Percentiles rank a stretch among this genome's conserved stretches.
phyloP scores from a whole-genome alignment of 2,888 invertebrate genomes.

The Dendrolimus pini region DNA sequence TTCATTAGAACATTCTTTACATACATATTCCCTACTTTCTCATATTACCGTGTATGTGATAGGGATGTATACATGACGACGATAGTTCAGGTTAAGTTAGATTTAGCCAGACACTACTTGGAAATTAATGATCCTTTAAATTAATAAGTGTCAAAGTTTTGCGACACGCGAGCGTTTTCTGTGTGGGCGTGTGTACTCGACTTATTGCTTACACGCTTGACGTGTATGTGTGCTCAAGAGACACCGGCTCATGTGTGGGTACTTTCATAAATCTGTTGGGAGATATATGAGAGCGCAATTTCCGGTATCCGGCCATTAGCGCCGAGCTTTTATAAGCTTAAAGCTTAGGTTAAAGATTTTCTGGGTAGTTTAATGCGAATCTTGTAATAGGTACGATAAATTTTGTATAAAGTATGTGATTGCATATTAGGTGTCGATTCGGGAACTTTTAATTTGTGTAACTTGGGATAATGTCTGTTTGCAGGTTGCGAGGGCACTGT shows the following conservation, averaged over 20 bases:
- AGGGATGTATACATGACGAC: too few relatives aligned
- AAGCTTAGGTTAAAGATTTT: slow-evolving; percentile 78
- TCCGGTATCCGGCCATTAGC: slow-evolving; percentile 93
- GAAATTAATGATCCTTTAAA: slow-evolving; percentile 67
- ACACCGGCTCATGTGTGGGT: slow-evolving; percentile 77
- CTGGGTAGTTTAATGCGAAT: slow-evolving; percentile 77
- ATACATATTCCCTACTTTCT: too few relatives aligned
- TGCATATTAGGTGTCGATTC: slow-evolving; percentile 75
- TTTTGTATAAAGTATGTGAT: slow-evolving; percentile 76
- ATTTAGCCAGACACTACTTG: slow-evolving; percentile 35
- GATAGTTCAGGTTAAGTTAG: slow-evolving; percentile 16
- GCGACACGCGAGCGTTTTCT: slow-evolving; percentile 27
- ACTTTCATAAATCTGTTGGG: slow-evolving; percentile 93
- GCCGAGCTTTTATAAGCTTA: slow-evolving; percentile 81
- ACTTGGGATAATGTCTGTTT: slow-evolving; percentile 70
- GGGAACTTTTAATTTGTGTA: slow-evolving; percentile 74
- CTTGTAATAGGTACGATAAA: slow-evolving; percentile 77
- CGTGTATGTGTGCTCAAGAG: slow-evolving; percentile 54
- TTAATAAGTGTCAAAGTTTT: slow-evolving; percentile 71
- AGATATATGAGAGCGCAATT: slow-evolving; percentile 94
- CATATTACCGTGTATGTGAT: too few relatives aligned
- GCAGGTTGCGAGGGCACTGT: slow-evolving; percentile 47
- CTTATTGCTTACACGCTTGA: slow-evolving; percentile 13
- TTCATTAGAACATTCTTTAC: too few relatives aligned
- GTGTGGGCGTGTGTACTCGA: slow-evolving; percentile 26